phyloP scores from a whole-genome alignment of 53 echinoderm and acorn worm genomes.

The Glandiceps talaboti region DNA sequence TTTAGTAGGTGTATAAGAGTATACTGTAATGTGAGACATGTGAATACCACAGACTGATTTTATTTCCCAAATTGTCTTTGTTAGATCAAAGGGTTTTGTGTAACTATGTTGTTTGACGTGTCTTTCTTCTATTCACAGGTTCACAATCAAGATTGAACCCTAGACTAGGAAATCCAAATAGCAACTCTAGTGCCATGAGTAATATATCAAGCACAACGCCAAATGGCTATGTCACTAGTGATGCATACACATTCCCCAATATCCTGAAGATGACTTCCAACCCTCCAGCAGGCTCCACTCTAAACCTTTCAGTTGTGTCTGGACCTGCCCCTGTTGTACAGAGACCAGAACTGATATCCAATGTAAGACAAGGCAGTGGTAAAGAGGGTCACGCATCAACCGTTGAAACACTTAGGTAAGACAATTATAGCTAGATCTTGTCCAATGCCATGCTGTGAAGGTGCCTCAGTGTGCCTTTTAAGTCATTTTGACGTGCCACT shows the following conservation, averaged over 20 bases:
- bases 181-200: conserved; percentile 31
- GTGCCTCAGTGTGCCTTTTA: no score
- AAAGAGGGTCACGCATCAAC: not conserved
- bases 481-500: no score
- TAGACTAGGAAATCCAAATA: conserved; percentile 20
- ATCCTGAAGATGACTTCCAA: not conserved
- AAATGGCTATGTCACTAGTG: conserved; percentile 6
- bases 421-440: no score
- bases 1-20: no score
- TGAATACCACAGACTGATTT: no score
- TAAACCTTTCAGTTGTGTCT: conserved; percentile 76
- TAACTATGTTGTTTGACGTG: no score
- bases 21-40: no score
- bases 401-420: not conserved
- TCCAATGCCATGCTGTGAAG: no score
- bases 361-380: not conserved
- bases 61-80: no score
- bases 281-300: conserved; percentile 16
- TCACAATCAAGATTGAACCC: conserved; percentile 24
- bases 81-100: no score
- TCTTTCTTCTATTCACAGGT: conserved; percentile 22
- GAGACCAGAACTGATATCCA: conserved; percentile 50
- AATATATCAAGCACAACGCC: conserved; percentile 8
- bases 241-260: conserved; percentile 4
- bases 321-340: conserved; percentile 90